These are phyloP conservation scores for Sisor rabdophorus DNA, from an alignment of 2,113 vertebrate species.

Conservation along the genomic window DNA sequence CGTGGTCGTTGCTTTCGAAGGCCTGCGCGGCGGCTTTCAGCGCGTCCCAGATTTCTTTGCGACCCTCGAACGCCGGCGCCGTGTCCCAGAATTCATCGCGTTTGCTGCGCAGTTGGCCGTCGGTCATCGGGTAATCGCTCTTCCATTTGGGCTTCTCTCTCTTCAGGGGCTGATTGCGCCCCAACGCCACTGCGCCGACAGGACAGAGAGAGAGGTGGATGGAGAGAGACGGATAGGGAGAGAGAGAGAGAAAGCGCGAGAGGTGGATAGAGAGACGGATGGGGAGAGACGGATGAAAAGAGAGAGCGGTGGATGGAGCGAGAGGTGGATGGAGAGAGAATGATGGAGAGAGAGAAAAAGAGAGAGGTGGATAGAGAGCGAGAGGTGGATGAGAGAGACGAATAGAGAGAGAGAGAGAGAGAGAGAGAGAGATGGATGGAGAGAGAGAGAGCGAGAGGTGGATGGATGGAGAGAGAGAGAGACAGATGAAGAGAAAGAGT, in stretches of 20 bases:
- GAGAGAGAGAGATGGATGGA: background rate
- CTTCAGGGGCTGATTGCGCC: conserved; percentile 95
- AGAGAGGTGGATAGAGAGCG: conserved; percentile 40
- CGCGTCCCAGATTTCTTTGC: conserved; percentile 98
- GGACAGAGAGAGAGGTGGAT: conserved; percentile 34
- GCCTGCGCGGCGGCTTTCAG: conserved; percentile 90
- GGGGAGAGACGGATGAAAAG: too few relatives aligned
- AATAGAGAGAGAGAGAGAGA: too few relatives aligned
- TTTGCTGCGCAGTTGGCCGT: conserved; percentile 95
- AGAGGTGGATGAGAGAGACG: background rate
- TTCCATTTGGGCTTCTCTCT: conserved; percentile 99
- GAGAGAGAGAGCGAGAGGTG: too few relatives aligned
- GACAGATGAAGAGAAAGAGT: too few relatives aligned
- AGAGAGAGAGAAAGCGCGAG: too few relatives aligned
- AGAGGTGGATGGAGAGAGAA: too few relatives aligned
- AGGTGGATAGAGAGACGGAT: too few relatives aligned
- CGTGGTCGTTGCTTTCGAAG: conserved; percentile 94
- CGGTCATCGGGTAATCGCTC: conserved; percentile 98
- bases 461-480: too few relatives aligned
- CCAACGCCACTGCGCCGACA: conserved; percentile 79
- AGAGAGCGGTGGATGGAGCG: too few relatives aligned
- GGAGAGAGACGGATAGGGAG: too few relatives aligned
- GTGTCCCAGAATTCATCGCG: conserved; percentile 98
- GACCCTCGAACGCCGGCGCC: conserved; percentile 92
- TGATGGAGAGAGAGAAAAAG: too few relatives aligned